phyloP scores from a whole-genome alignment of 2,797 vertebrate species.

The Benthosema pterotum region DNA sequence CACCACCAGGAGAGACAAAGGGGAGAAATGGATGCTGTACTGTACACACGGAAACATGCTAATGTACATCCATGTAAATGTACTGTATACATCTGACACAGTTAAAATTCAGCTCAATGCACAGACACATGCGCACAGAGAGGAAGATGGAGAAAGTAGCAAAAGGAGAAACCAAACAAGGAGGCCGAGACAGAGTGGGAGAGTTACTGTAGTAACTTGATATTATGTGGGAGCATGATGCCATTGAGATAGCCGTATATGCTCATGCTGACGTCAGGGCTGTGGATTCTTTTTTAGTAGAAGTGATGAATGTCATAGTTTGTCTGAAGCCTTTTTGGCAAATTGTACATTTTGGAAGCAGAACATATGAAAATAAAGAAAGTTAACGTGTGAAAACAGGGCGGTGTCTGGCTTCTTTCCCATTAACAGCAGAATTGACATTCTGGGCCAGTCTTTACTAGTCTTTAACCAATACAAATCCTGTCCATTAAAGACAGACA shows the following conservation, averaged over 20 bases:
- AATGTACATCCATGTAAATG: neutral
- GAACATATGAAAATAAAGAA: neutral
- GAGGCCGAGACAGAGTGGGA: neutral
- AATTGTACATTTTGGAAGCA: neutral
- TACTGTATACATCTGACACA: no score
- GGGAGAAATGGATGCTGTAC: neutral
- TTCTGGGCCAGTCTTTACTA: no score
- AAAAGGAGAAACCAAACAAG: no score
- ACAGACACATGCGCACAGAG: no score
- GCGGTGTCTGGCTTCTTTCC: no score
- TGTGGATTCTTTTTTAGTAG: neutral
- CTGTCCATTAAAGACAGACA: no score
- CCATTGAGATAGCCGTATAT: neutral
- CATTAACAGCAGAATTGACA: no score
- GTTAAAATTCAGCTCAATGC: no score
- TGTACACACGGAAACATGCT: neutral
- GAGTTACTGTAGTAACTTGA: constrained; percentile 16
- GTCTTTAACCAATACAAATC: no score
- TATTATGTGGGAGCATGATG: neutral
- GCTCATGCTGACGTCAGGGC: no score
- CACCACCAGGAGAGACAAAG: neutral
- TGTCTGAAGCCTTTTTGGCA: neutral
- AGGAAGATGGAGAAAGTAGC: no score
- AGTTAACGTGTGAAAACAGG: constrained; percentile 2
- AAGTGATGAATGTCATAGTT: neutral